Evolutionary conservation across 1,140 invertebrate species (phyloP), one percentile per base, ranked within the genome.

Genomic region (Laodelphax striatellus): DNA sequence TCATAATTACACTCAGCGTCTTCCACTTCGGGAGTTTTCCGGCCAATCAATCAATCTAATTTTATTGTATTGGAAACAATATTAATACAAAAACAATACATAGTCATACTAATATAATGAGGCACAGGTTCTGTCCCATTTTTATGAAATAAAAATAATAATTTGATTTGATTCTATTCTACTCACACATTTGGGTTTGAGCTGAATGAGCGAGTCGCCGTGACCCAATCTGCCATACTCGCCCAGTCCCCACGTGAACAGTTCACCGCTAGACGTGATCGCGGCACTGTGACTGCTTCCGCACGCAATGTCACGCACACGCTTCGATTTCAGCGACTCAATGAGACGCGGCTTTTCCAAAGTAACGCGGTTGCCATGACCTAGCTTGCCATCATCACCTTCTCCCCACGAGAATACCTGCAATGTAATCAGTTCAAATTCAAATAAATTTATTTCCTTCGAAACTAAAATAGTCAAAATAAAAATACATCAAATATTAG

Each of bases 341-440:
- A 97, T 85, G 17, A 95, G 73, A 17, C 88, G 82, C 0, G 94
- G 94, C 63, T 87, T 85, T 68, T 95, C 90, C 44, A 89, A 71
- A 58, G 84, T 92, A 11, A 83, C 70, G 0, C 85, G 78, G 73
- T 92, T 93, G 5, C 91, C 92, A 69, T 96, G 94, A 0, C 88
- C 94, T 2, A 97, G 76, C 73, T 96, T 95, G 0, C 94, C 93
- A 69, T 96, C 93, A 72, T 95, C 92, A 2, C 93, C 93, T 76
- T 96, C 92, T n/a, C 94, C 94, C 92, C 93, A 97, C 0, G 92
- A 94, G 67, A 96, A 95, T 0, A 94, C 81, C 80, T 82, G 58
- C 0, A 62, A 62, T 44, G 54, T 67, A 56, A 61, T 52, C 34
- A 63, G n/a, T n/a, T n/a, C 17, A 70, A 61, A 41, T 55, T 4